Percentiles rank a stretch among this genome's conserved stretches.
Evolutionary conservation across 2,113 vertebrate genomes (phyloP).

Genomic region (Chrysemys picta): DNA sequence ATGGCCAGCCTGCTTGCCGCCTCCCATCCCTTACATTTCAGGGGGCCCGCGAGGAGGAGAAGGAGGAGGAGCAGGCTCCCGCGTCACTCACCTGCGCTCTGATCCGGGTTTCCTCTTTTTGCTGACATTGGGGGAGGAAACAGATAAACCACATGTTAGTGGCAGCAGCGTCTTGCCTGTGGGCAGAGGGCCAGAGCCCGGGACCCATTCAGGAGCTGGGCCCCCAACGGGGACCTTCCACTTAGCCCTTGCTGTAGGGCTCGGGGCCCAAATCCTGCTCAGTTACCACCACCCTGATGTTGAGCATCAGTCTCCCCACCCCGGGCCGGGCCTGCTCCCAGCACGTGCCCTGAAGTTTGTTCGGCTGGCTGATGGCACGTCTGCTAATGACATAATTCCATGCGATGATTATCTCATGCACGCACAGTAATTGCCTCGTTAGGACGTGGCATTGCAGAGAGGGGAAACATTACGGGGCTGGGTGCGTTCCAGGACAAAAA

Average conservation of each 20-base stretch:
- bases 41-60: too few relatives aligned
- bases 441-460: neutral
- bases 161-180: neutral
- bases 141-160: slow-evolving; percentile 43
- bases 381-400: neutral
- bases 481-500: neutral
- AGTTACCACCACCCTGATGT: neutral
- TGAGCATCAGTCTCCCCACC: neutral
- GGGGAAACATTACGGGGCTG: neutral
- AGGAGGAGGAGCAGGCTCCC: neutral
- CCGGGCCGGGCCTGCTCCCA: neutral
- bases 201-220: neutral
- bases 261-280: neutral
- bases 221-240: rapidly evolving
- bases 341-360: neutral
- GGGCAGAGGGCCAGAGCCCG: neutral
- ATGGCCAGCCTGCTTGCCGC: rapidly evolving
- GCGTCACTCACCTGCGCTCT: slow-evolving; percentile 79
- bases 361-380: rapidly evolving
- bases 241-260: neutral
- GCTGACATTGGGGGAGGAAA: slow-evolving; percentile 67
- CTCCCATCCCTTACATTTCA: neutral
- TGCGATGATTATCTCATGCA: neutral
- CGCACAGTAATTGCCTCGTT: neutral
- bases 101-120: slow-evolving; percentile 84